Base-by-base conservation (phyloP, 2,797 vertebrate genomes). In the Denticeps clupeoides region DNA sequence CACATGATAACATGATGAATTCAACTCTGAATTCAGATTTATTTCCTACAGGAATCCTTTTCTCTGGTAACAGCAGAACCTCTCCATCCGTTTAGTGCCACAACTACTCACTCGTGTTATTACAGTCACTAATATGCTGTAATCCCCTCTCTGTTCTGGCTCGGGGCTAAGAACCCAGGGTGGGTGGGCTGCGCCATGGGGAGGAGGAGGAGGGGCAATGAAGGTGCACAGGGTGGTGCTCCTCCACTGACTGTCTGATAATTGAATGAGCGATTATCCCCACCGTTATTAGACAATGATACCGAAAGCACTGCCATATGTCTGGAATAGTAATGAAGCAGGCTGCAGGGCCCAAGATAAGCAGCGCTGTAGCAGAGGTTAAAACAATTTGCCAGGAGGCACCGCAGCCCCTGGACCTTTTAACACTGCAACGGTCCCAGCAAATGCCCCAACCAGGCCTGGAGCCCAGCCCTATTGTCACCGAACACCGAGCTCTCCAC, bases 311-410 rank as follows among this genome's bases (percentile, higher is more conserved):
- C 74, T 78, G 84, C 88, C 82, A 82, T 86, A 87, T 82, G 85
- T 89, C 83, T 76, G 70, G 92, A 94, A 98, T 98, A 97, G 95
- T 97, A 93, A 98, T 94, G 89, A 96, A 88, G n/a, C n/a, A 80
- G 84, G 91, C 92, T 98, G 93, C 87, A 78, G 75, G 72, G 69
- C 82, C 85, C 55, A 70, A 90, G 93, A 98, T 97, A 97, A 98
- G 89, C 71, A 6, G 33, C 51, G 67, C 71, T 72, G 75, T 79
- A 80, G 78, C 79, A 74, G 77, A 79, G 81, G 80, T 83, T 84
- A 82, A 80, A 82, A 83, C 79, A 81, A 82, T 84, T 81, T 77
- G 74, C 69, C 73, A 48, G 25, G 37, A 45, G 43, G n/a, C n/a
- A 51, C 58, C 53, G 45, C 50, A 29, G 53, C 23, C 71, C 70